phyloP scores from a whole-genome alignment of 2,888 invertebrate genomes.

The Nephrotoma appendiculata region DNA sequence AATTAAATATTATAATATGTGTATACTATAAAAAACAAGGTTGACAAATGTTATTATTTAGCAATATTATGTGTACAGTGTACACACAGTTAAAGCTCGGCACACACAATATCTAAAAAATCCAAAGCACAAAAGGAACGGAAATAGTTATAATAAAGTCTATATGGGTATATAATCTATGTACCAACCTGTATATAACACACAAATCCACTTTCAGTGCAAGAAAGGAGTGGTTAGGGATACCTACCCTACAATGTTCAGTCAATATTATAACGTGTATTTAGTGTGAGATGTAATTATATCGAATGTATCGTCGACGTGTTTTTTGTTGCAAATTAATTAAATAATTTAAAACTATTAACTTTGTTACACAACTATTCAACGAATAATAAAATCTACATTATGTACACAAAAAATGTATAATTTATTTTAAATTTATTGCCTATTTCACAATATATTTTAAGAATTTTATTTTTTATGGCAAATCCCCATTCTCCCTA shows the following conservation, averaged over 20 bases:
- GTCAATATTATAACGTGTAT: background rate
- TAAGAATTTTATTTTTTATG: background rate
- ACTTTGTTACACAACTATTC: background rate
- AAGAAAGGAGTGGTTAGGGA: background rate
- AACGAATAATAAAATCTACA: background rate
- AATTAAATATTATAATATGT: background rate
- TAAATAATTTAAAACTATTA: background rate
- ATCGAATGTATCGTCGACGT: background rate
- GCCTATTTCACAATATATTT: background rate
- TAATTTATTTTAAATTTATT: constrained; percentile 3
- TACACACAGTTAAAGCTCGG: background rate
- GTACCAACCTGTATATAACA: background rate
- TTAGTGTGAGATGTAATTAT: background rate
- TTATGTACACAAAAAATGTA: background rate
- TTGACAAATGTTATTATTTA: background rate
- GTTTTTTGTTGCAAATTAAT: background rate
- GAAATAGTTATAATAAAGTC: background rate
- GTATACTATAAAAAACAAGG: background rate
- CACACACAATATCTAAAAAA: background rate
- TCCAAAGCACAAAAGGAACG: background rate
- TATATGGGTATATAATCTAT: background rate
- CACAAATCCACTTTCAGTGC: background rate
- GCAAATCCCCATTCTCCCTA: background rate
- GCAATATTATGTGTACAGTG: background rate
- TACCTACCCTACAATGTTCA: background rate